These are phyloP conservation scores for Rhimphoctona megacephalus DNA, from an alignment of 2,888 invertebrate species.

Conservation along the genomic window DNA sequence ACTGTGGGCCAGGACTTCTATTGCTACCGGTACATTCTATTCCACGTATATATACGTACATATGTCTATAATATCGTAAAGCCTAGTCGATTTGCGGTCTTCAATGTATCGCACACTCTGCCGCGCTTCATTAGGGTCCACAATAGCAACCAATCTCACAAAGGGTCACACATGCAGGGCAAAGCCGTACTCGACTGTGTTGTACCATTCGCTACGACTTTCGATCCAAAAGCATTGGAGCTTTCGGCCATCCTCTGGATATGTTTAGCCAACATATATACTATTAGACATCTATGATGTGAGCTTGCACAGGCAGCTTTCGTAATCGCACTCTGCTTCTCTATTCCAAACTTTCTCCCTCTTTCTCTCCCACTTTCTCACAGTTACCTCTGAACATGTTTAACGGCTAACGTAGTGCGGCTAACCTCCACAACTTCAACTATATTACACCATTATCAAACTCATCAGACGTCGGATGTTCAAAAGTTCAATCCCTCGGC, in stretches of 20 bases:
- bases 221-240: slow-evolving; percentile 46
- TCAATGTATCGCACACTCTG: slow-evolving; percentile 70
- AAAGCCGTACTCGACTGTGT: slow-evolving; percentile 34
- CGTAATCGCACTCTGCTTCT: slow-evolving; percentile 48
- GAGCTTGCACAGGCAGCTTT: slow-evolving; percentile 27
- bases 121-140: slow-evolving; percentile 79
- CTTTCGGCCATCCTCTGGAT: slow-evolving; percentile 50
- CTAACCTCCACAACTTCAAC: slow-evolving; percentile 58
- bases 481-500: slow-evolving; percentile 73
- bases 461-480: slow-evolving; percentile 78
- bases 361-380: slow-evolving; percentile 33
- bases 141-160: slow-evolving; percentile 76
- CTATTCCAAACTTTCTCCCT: slow-evolving; percentile 19
- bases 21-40: slow-evolving; percentile 33
- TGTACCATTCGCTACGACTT: slow-evolving; percentile 53
- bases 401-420: slow-evolving; percentile 49
- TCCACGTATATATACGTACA: slow-evolving; percentile 6
- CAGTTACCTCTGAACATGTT: slow-evolving; percentile 26
- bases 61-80: slow-evolving; percentile 43
- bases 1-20: slow-evolving; percentile 21
- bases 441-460: slow-evolving; percentile 78
- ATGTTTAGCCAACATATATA: slow-evolving; percentile 29
- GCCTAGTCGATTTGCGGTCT: slow-evolving; percentile 69
- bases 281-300: slow-evolving; percentile 35
- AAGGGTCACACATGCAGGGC: slow-evolving; percentile 70